Conservation (phyloP, 2,888 invertebrate genomes). For the Heteromyza rotundicornis region DNA sequence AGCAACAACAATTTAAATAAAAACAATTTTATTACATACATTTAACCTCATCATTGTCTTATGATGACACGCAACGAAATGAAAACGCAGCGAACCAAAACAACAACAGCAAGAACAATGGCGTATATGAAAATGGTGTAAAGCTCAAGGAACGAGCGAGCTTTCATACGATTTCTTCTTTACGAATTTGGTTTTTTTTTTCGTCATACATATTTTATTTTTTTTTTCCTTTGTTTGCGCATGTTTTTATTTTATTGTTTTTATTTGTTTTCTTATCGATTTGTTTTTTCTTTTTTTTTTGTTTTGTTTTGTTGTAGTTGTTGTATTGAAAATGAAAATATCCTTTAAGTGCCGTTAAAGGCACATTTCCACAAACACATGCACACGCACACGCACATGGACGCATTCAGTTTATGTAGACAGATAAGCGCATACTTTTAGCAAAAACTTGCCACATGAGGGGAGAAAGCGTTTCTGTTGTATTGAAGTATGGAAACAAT, state of each 20-base stretch:
- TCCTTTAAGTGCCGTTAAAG: slow-evolving; percentile 27
- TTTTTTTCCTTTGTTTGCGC: background rate
- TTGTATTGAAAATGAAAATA: slow-evolving; percentile 24
- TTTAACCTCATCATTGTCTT: slow-evolving; percentile 21
- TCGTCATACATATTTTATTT: background rate
- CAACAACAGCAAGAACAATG: background rate
- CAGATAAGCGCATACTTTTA: too few species aligned
- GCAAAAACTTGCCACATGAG: too few species aligned
- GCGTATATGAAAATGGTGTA: background rate
- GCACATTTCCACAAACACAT: slow-evolving; percentile 9
- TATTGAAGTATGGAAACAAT: too few species aligned
- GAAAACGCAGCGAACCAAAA: slow-evolving; percentile 28
- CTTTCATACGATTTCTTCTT: background rate
- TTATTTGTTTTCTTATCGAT: slow-evolving; percentile 15
- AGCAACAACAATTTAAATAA: background rate
- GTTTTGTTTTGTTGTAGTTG: slow-evolving; percentile 6
- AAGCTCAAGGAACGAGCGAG: background rate
- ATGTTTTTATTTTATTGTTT: slow-evolving; percentile 2
- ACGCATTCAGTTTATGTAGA: too few species aligned
- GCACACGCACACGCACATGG: background rate
- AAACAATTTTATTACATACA: slow-evolving; percentile 20
- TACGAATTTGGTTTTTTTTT: background rate
- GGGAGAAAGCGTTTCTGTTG: too few species aligned
- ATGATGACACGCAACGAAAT: slow-evolving; percentile 18
- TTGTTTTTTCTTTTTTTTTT: slow-evolving; percentile 12